Percentiles rank a stretch among this genome's conserved stretches.
These are phyloP conservation scores for Bombus polaris DNA, from an alignment of 1,140 invertebrate genomes.

Conservation along the genomic window DNA sequence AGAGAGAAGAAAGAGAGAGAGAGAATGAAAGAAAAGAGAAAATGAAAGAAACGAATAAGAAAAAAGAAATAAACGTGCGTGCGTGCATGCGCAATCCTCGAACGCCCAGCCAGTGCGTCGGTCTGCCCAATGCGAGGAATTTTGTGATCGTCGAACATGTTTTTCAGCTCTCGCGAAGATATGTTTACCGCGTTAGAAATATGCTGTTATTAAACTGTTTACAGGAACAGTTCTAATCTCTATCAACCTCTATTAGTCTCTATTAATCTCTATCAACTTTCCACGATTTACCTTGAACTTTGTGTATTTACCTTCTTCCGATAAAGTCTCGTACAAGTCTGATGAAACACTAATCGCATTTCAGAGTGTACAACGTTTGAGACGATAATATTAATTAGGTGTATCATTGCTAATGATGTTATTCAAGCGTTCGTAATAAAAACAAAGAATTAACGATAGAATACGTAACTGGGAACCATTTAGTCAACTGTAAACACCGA, in stretches of 20 bases:
- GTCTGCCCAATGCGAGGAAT: background rate
- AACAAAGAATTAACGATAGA: no score
- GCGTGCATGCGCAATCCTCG: conserved; percentile 34
- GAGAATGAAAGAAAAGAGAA: background rate
- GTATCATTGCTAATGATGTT: no score
- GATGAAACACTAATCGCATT: background rate
- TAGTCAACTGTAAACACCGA: background rate
- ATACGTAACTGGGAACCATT: background rate
- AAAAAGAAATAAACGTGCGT: conserved; percentile 33
- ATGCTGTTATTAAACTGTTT: background rate
- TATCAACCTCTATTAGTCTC: background rate
- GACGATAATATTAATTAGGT: no score
- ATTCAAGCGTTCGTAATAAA: background rate
- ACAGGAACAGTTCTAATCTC: background rate
- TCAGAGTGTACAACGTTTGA: no score
- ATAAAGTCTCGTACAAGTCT: background rate
- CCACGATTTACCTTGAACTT: background rate
- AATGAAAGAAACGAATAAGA: background rate
- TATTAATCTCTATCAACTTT: background rate
- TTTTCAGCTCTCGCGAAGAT: background rate
- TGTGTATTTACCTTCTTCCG: no score
- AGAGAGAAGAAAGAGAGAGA: background rate
- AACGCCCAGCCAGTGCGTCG: conserved; percentile 7
- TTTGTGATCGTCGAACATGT: background rate
- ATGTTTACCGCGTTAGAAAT: background rate